Evolutionary conservation across 2,888 invertebrate species (phyloP).

Genomic region (Oeneis ivallda): DNA sequence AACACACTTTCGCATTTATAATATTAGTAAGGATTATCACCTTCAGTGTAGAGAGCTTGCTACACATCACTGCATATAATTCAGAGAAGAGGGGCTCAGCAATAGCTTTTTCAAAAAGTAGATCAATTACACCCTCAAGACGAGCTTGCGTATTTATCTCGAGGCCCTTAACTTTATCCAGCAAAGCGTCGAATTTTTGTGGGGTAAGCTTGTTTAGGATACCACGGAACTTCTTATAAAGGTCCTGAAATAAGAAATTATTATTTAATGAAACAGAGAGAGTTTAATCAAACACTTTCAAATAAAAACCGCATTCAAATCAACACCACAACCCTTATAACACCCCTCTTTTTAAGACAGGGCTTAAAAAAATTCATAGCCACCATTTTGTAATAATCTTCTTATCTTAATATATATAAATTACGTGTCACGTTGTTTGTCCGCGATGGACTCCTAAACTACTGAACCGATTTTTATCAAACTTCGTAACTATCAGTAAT

Average conservation of each 20-base stretch:
- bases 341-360: too few relatives aligned
- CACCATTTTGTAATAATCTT: too few relatives aligned
- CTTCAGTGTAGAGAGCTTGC: conserved; percentile 85
- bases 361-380: neutral
- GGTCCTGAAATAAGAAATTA: conserved; percentile 72
- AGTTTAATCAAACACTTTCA: too few relatives aligned
- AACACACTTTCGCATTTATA: too few relatives aligned
- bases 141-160: conserved; percentile 90
- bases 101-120: conserved; percentile 97
- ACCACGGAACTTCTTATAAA: conserved; percentile 91
- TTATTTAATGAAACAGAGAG: neutral
- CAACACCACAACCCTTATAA: too few relatives aligned
- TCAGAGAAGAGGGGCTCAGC: conserved; percentile 97
- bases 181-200: conserved; percentile 92
- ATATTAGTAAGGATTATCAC: too few relatives aligned
- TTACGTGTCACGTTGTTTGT: too few relatives aligned
- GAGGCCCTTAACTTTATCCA: conserved; percentile 88
- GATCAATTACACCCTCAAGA: conserved; percentile 91
- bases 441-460: too few relatives aligned
- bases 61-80: conserved; percentile 94
- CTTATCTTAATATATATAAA: too few relatives aligned
- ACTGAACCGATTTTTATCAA: too few relatives aligned
- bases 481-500: too few relatives aligned
- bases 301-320: too few relatives aligned
- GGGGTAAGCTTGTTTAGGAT: conserved; percentile 97